Conservation (phyloP, 2,797 vertebrate species). For the Syngnathus acus region DNA sequence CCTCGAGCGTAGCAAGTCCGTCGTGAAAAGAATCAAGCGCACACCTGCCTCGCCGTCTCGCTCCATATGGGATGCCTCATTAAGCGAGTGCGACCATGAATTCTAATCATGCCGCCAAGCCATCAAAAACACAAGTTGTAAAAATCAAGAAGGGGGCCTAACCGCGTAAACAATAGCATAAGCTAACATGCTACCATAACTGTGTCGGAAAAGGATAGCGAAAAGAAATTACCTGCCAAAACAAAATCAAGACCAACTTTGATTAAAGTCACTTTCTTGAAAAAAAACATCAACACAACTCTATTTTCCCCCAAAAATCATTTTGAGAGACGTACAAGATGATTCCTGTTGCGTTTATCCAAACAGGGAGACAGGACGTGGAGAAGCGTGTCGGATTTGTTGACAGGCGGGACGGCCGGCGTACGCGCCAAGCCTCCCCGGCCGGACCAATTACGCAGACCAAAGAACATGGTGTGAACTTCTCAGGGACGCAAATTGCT, state of each 20-base stretch:
- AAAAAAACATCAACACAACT: not conserved
- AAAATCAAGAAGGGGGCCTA: slow-evolving; percentile 10
- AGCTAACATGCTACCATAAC: too few species aligned
- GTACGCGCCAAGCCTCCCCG: slow-evolving; percentile 5
- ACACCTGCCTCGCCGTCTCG: slow-evolving; percentile 55
- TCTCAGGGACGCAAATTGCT: slow-evolving; percentile 40
- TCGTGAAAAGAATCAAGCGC: slow-evolving; percentile 49
- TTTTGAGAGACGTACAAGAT: not conserved
- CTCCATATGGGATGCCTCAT: slow-evolving; percentile 41
- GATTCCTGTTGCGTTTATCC: not conserved
- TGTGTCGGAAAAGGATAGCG: too few species aligned
- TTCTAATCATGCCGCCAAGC: slow-evolving; percentile 40
- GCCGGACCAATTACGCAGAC: slow-evolving; percentile 22
- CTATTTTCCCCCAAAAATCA: too few species aligned
- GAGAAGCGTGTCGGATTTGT: not conserved
- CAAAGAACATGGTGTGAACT: slow-evolving; percentile 34
- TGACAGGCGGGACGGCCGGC: not conserved
- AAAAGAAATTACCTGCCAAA: too few species aligned
- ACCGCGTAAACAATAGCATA: too few species aligned
- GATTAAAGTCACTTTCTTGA: too few species aligned
- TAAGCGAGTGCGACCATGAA: slow-evolving; percentile 42
- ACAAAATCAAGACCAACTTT: too few species aligned
- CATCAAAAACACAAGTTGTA: slow-evolving; percentile 27
- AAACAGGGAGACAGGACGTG: not conserved
- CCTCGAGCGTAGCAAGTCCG: slow-evolving; percentile 58